Conservation (phyloP, 2,888 invertebrate genomes). For the Terebella lapidaria region DNA sequence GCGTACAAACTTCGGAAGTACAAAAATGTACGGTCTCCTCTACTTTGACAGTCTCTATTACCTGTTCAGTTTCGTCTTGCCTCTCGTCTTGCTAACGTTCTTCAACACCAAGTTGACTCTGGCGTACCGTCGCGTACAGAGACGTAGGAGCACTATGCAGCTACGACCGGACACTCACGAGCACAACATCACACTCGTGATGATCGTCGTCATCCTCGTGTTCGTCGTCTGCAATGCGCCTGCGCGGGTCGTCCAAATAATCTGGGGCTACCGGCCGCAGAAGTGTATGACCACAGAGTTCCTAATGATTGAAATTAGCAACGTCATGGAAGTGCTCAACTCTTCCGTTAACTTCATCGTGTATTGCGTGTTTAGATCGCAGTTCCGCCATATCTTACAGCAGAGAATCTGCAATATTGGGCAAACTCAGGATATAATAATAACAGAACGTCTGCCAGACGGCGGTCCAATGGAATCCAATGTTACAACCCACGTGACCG, state of each 20-base stretch:
- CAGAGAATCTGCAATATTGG: too few relatives aligned
- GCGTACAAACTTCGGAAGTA: not conserved
- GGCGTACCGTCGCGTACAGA: not conserved
- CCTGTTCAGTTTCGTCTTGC: not conserved
- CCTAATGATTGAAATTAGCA: slow-evolving; percentile 5
- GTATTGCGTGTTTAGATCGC: too few relatives aligned
- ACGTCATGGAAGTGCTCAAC: slow-evolving; percentile 8
- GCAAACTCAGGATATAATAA: too few relatives aligned
- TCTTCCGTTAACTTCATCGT: too few relatives aligned
- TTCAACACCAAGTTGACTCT: not conserved
- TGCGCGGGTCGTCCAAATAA: slow-evolving; percentile 8
- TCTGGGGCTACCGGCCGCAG: slow-evolving; percentile 3
- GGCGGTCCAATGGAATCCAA: too few relatives aligned
- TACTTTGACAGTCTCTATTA: not conserved
- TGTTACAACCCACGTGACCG: too few relatives aligned
- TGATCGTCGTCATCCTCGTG: too few relatives aligned
- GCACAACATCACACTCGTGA: slow-evolving; percentile 9
- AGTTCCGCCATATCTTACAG: too few relatives aligned
- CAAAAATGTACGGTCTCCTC: not conserved
- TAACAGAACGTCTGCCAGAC: too few relatives aligned
- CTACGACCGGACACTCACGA: not conserved
- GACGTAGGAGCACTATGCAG: not conserved
- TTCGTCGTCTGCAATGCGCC: slow-evolving; percentile 12
- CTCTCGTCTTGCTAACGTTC: not conserved
- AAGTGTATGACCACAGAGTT: not conserved